Evolutionary conservation across 2,797 vertebrate genomes (phyloP).

Genomic region (Catostomus latipinnis): DNA sequence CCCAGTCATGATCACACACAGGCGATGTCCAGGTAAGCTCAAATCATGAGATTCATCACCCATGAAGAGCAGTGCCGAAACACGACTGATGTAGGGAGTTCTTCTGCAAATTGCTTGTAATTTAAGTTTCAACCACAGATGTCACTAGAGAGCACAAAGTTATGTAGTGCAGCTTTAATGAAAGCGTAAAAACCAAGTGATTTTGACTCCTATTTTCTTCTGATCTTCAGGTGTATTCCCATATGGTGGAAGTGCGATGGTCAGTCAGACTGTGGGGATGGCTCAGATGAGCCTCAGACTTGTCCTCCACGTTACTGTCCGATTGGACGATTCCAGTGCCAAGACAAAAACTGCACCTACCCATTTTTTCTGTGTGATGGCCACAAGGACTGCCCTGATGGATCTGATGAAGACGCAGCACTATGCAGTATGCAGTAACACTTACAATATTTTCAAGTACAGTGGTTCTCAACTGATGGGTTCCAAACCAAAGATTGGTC

Average conservation of each 20-base stretch:
- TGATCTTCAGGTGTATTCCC: slow-evolving; percentile 87
- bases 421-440: slow-evolving; percentile 83
- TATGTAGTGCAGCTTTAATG: too few species aligned
- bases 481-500: too few species aligned
- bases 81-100: too few species aligned
- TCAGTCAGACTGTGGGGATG: slow-evolving; percentile 92
- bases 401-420: slow-evolving; percentile 90
- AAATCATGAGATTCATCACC: too few species aligned
- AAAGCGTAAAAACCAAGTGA: too few species aligned
- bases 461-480: too few species aligned
- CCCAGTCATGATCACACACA: too few species aligned
- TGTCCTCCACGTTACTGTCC: slow-evolving; percentile 87
- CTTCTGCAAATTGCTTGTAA: too few species aligned
- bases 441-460: not conserved
- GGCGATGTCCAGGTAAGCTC: too few species aligned
- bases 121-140: too few species aligned
- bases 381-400: slow-evolving; percentile 85
- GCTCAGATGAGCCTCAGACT: slow-evolving; percentile 89
- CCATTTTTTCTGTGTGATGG: slow-evolving; percentile 88
- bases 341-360: slow-evolving; percentile 92
- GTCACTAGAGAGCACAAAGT: too few species aligned
- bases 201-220: not conserved
- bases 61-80: too few species aligned
- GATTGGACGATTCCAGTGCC: slow-evolving; percentile 93
- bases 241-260: slow-evolving; percentile 99